A percentile compares a stretch with the other conserved stretches of the same genome.
phyloP scores from a whole-genome alignment of 2,888 invertebrate genomes.

The Neocrepidodera transversa region DNA sequence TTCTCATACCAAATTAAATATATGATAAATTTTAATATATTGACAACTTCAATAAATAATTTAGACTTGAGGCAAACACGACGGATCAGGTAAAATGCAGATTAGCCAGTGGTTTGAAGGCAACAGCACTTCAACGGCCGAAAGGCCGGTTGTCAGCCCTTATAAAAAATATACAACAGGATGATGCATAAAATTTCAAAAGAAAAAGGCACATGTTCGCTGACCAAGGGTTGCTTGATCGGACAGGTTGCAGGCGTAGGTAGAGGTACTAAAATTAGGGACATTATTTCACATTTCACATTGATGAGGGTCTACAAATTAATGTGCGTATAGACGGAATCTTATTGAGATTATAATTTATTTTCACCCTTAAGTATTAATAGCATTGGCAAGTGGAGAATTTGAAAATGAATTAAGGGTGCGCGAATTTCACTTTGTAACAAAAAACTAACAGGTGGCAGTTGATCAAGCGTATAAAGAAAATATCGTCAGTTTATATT shows the following conservation, averaged over 20 bases:
- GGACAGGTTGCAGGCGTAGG: constrained; percentile 55
- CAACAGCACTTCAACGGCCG: background rate
- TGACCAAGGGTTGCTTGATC: constrained; percentile 48
- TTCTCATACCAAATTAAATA: too few species aligned
- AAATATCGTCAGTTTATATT: too few species aligned
- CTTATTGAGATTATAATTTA: constrained; percentile 19
- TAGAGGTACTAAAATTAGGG: constrained; percentile 20
- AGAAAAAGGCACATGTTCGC: constrained; percentile 42
- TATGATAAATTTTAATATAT: too few species aligned
- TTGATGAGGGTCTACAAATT: constrained; percentile 59
- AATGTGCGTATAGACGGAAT: constrained; percentile 49
- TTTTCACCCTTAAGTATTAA: constrained; percentile 2
- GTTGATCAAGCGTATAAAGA: constrained; percentile 38
- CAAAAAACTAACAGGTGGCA: constrained; percentile 53
- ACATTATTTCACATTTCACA: constrained; percentile 44
- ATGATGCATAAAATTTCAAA: constrained; percentile 36
- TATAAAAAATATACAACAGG: constrained; percentile 9
- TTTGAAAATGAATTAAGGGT: constrained; percentile 14
- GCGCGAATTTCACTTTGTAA: constrained; percentile 52
- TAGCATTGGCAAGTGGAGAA: background rate
- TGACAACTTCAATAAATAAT: too few species aligned
- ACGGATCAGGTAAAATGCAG: constrained; percentile 29
- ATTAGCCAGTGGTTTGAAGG: constrained; percentile 7
- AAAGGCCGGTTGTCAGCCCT: constrained; percentile 12
- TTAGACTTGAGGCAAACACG: too few species aligned